Evolutionary conservation across 2,888 invertebrate genomes (phyloP).

Genomic region (Dioctria linearis): DNA sequence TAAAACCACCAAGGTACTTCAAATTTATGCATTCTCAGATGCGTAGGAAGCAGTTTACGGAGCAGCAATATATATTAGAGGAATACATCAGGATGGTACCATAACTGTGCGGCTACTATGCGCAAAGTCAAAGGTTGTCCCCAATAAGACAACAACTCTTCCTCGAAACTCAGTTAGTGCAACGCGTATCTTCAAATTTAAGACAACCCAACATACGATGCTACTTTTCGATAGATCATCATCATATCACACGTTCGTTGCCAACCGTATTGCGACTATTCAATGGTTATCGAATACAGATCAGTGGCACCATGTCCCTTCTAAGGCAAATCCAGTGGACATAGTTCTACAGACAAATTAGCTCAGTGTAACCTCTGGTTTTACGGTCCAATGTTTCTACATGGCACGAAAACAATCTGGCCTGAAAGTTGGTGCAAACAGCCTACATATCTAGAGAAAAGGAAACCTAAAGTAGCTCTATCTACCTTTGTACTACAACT

Average conservation of each 20-base stretch:
- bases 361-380: slow-evolving; percentile 53
- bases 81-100: too few relatives aligned
- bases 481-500: neutral
- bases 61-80: too few relatives aligned
- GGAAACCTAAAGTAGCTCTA: neutral
- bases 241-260: slow-evolving; percentile 40
- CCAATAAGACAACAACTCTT: too few relatives aligned
- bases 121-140: too few relatives aligned
- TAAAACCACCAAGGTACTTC: too few relatives aligned
- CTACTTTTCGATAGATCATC: slow-evolving; percentile 4
- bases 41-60: too few relatives aligned
- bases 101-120: too few relatives aligned
- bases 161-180: too few relatives aligned
- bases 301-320: slow-evolving; percentile 49
- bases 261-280: slow-evolving; percentile 43
- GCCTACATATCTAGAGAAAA: neutral
- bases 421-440: neutral
- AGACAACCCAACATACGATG: too few relatives aligned
- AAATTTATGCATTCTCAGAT: too few relatives aligned
- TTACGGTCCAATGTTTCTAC: slow-evolving; percentile 46
- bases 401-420: neutral
- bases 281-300: slow-evolving; percentile 15
- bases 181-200: too few relatives aligned
- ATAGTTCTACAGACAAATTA: slow-evolving; percentile 51
- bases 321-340: slow-evolving; percentile 54